These are phyloP conservation scores for Rhabdophis nuchalis DNA, from an alignment of 2,797 vertebrate genomes.

Conservation along the genomic window DNA sequence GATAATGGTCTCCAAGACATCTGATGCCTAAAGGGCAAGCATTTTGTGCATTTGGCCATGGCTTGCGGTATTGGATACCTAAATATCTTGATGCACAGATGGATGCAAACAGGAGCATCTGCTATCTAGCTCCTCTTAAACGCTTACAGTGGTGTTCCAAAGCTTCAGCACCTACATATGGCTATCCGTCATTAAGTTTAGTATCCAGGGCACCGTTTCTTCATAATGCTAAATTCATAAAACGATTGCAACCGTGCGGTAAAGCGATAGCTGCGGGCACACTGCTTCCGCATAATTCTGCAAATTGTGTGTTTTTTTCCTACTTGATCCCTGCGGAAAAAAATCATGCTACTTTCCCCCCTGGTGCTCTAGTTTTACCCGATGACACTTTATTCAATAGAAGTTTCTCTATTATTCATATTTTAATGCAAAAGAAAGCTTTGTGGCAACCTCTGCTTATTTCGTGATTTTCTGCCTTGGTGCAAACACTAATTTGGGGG, in stretches of 20 bases:
- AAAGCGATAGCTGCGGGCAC: background rate
- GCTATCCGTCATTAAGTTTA: slow-evolving; percentile 26
- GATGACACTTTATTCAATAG: background rate
- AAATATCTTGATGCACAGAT: background rate
- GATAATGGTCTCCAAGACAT: background rate
- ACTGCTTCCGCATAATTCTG: slow-evolving; percentile 11
- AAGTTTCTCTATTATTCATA: background rate
- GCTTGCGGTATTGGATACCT: background rate
- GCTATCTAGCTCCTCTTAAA: background rate
- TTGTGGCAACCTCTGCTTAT: background rate
- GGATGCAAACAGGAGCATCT: background rate
- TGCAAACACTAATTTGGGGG: background rate
- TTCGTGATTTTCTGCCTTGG: background rate
- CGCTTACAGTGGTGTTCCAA: slow-evolving; percentile 23
- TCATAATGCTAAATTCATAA: background rate
- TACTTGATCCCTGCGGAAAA: background rate
- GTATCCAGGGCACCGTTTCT: background rate
- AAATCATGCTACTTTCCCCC: no score
- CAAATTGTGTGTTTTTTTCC: background rate
- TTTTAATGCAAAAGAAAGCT: background rate
- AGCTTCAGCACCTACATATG: slow-evolving; percentile 23
- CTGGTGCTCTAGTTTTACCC: background rate
- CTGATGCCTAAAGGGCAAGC: background rate
- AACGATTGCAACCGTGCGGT: background rate
- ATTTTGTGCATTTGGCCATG: background rate